Base-by-base conservation (phyloP, 2,888 invertebrate genomes). In the Rhamphomyia laevipes region DNA sequence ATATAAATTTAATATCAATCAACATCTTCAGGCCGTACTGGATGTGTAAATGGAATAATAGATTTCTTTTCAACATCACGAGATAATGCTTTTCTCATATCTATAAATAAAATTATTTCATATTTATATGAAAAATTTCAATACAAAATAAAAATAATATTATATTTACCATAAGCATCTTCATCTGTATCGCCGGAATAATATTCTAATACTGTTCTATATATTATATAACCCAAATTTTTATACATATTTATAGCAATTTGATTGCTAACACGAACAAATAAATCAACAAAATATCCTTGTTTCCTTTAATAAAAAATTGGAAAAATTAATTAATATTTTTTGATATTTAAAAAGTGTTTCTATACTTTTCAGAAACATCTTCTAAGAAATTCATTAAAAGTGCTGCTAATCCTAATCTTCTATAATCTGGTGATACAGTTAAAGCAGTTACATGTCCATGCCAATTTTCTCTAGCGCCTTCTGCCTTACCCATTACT, bases 401-500 rank as follows among this genome's bases (percentile, higher is more conserved):
- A 47, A 86, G 84, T 6, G 86, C 92, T 37, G 96, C 97, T 47
- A 99, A 74, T 2, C 95, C 95, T 12, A 96, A 71, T 56, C 97
- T 77, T 61, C 99, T 77, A 63, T 88, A 97, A 63, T 92, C 89
- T 2, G 95, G 93, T 5, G 95, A 90, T 2, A 99, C 95, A 7
- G 95, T 95, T 35, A 99, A 73, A 2, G 97, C 97, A 41, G 99
- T 99, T 11, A 99, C 97, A 73, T 99, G 99, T 1, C 99, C 99
- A 74, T 99, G 99, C 95, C 95, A 99, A 64, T 93, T 87, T 58
- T 95, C 93, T 46, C 86, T 85, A 57, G 82, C 82, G 0, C 99
- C 99, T 74, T 99, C 99, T 0, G 95, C 90, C 73, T 99, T 99
- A 35, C 97, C 97, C 96, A 99, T 97, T 47, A 99, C 95, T 96